Evolutionary conservation across 2,888 invertebrate genomes (phyloP).

Genomic region (Heliothis peltigera): DNA sequence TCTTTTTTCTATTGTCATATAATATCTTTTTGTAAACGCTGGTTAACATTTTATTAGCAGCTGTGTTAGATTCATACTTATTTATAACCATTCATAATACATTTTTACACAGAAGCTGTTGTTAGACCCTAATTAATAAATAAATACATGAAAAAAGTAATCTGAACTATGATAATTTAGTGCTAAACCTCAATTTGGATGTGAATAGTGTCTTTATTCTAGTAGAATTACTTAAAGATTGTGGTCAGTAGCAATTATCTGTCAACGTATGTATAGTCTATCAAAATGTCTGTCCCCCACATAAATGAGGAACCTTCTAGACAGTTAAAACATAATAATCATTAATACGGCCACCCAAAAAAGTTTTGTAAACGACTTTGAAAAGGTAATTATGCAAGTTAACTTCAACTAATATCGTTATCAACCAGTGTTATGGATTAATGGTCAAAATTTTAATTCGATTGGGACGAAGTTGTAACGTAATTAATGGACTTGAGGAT

Average conservation of each 20-base stretch:
- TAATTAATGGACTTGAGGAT: constrained; percentile 54
- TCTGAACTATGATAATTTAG: too few species aligned
- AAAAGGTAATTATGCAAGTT: constrained; percentile 57
- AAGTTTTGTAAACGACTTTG: constrained; percentile 43
- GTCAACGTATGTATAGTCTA: not conserved
- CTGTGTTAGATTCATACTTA: too few species aligned
- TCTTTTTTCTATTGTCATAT: too few species aligned
- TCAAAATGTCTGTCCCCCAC: constrained; percentile 24
- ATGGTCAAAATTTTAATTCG: constrained; percentile 58
- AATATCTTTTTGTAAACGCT: too few species aligned
- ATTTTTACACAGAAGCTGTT: too few species aligned
- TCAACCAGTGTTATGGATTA: constrained; percentile 54
- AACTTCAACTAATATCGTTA: constrained; percentile 55
- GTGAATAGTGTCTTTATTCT: too few species aligned
- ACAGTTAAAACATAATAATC: constrained; percentile 59
- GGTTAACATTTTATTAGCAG: too few species aligned
- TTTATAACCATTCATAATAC: too few species aligned
- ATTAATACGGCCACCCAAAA: constrained; percentile 39
- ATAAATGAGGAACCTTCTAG: constrained; percentile 37
- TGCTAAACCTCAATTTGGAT: too few species aligned
- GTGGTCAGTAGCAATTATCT: not conserved
- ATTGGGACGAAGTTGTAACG: constrained; percentile 46
- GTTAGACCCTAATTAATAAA: too few species aligned
- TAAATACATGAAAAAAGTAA: too few species aligned
- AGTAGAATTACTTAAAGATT: too few species aligned